Evolutionary conservation across 2,797 vertebrate genomes (phyloP).

Genomic region (Mus spretus): DNA sequence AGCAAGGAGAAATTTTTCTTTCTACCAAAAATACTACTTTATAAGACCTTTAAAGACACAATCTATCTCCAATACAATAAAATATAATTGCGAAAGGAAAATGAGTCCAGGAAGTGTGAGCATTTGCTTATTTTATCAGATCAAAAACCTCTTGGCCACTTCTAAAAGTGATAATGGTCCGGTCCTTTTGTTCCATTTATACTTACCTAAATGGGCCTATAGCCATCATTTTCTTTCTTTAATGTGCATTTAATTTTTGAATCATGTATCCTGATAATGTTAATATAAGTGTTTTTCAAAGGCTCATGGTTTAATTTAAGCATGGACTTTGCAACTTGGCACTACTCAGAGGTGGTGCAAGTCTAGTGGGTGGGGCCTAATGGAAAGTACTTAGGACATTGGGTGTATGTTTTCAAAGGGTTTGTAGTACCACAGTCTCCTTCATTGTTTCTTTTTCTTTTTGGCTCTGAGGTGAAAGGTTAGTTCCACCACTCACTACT

Average conservation of each 20-base stretch:
- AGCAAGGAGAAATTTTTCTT: background rate
- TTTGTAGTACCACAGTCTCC: background rate
- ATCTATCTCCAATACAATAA: background rate
- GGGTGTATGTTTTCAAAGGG: background rate
- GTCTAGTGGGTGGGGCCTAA: too few species aligned
- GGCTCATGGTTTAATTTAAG: background rate
- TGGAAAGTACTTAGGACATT: background rate
- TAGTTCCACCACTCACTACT: background rate
- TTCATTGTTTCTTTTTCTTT: background rate
- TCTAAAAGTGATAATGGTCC: background rate
- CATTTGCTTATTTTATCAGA: background rate
- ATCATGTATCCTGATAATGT: background rate
- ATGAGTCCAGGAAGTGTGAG: background rate
- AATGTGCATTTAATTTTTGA: background rate
- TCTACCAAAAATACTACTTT: background rate
- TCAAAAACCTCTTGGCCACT: background rate
- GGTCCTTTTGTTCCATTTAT: background rate
- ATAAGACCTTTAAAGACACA: conserved; percentile 23
- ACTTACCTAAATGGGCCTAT: background rate
- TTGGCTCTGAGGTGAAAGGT: background rate
- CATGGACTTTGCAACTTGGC: background rate
- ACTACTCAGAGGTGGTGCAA: too few species aligned
- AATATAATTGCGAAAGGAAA: conserved; percentile 39
- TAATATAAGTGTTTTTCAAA: background rate
- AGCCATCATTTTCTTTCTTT: background rate